These are phyloP conservation scores for Ictalurus furcatus DNA, from an alignment of 2,113 vertebrate genomes.

Conservation along the genomic window DNA sequence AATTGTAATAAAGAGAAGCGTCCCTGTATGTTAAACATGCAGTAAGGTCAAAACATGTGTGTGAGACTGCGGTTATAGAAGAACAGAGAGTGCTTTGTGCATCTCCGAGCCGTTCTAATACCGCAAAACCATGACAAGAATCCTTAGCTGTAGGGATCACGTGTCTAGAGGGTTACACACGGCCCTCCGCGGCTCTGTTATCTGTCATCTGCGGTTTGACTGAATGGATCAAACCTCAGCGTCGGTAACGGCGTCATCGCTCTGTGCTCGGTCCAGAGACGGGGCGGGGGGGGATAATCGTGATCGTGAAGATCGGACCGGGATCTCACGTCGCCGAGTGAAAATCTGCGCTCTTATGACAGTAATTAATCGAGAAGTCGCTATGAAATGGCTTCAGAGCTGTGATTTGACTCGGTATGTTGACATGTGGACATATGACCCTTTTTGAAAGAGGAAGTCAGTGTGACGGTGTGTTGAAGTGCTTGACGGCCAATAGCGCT, in stretches of 20 bases:
- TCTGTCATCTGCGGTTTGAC: background rate
- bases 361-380: background rate
- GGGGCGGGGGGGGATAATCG: background rate
- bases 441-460: background rate
- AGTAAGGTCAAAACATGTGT: background rate
- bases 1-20: slow-evolving; percentile 7
- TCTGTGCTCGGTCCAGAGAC: background rate
- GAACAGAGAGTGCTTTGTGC: slow-evolving; percentile 40
- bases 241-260: background rate
- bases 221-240: background rate
- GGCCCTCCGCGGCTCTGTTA: background rate
- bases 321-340: background rate
- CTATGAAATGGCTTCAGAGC: background rate
- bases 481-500: background rate
- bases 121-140: background rate
- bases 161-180: background rate
- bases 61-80: slow-evolving; percentile 1
- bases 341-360: background rate
- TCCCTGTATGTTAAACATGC: slow-evolving; percentile 6
- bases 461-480: background rate
- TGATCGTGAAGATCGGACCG: background rate
- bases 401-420: background rate
- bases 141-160: background rate
- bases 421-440: background rate
- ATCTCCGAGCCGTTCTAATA: slow-evolving; percentile 4